Conservation (phyloP, 2,113 vertebrate species). For the Tychaedon coryphoeus region DNA sequence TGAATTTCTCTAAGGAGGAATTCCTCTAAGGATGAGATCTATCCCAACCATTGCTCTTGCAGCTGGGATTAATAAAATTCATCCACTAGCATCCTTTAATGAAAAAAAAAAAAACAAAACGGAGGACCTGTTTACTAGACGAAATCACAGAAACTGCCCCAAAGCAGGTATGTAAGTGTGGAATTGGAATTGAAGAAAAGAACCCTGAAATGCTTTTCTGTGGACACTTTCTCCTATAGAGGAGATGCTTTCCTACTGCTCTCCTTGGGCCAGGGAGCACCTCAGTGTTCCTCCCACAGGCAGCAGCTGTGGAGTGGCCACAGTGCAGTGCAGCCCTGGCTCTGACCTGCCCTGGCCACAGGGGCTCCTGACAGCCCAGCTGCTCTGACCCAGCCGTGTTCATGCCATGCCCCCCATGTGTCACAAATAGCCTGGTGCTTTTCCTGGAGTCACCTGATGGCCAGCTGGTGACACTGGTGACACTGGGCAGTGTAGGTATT, state of each 20-base stretch:
- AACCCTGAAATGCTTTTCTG: background rate
- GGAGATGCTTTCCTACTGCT: background rate
- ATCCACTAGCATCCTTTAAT: background rate
- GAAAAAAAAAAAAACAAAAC: background rate
- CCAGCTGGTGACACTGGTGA: background rate
- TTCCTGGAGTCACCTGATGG: background rate
- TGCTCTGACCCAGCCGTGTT: background rate
- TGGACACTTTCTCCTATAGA: background rate
- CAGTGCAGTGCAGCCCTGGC: background rate
- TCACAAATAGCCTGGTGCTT: background rate
- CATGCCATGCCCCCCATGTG: rapidly evolving
- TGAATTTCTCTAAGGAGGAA: background rate
- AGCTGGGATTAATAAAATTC: background rate
- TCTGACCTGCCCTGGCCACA: background rate
- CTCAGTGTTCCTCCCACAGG: background rate
- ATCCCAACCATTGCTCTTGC: background rate
- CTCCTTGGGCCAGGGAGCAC: background rate
- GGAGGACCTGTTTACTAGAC: background rate
- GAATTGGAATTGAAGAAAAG: background rate
- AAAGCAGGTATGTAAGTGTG: background rate
- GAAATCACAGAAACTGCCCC: background rate
- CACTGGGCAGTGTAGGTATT: background rate
- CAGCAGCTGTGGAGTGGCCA: background rate
- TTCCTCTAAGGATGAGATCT: background rate
- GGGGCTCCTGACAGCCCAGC: background rate